A percentile compares a stretch with the other conserved stretches of the same genome.
phyloP scores from a whole-genome alignment of 2,113 vertebrate species.

The Kryptolebias marmoratus region DNA sequence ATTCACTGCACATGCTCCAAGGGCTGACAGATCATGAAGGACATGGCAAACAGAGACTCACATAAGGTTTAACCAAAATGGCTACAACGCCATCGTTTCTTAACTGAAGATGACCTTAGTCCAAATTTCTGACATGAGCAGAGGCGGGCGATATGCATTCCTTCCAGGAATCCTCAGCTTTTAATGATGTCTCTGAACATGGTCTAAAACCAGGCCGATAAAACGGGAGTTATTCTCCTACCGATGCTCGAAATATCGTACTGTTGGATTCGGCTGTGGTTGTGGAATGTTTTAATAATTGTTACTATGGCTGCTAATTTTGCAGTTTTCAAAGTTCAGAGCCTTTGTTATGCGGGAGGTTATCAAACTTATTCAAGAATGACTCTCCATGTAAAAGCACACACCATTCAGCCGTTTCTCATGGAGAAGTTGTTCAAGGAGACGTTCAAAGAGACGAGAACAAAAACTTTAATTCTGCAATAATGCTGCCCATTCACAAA shows the following conservation, averaged over 20 bases:
- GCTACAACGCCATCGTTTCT: too few species aligned
- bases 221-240: neutral
- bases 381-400: slow-evolving; percentile 5
- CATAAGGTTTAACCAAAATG: too few species aligned
- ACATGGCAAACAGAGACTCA: too few species aligned
- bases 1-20: too few species aligned
- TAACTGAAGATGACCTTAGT: too few species aligned
- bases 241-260: neutral
- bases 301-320: neutral
- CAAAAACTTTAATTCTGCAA: slow-evolving; percentile 18
- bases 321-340: slow-evolving; percentile 8
- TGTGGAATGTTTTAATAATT: neutral
- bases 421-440: slow-evolving; percentile 23
- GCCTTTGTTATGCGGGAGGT: slow-evolving; percentile 7
- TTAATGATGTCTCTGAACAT: neutral
- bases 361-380: slow-evolving; percentile 13
- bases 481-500: slow-evolving; percentile 27
- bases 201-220: neutral
- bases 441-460: slow-evolving; percentile 20
- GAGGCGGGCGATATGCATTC: too few species aligned
- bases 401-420: slow-evolving; percentile 14
- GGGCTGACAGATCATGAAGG: too few species aligned
- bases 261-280: neutral
- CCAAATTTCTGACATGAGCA: too few species aligned
- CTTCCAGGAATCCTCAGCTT: too few species aligned